Percentiles rank a stretch among this genome's conserved stretches.
Evolutionary conservation across 2,797 vertebrate genomes (phyloP).

Genomic region (Tolypeutes matacus): DNA sequence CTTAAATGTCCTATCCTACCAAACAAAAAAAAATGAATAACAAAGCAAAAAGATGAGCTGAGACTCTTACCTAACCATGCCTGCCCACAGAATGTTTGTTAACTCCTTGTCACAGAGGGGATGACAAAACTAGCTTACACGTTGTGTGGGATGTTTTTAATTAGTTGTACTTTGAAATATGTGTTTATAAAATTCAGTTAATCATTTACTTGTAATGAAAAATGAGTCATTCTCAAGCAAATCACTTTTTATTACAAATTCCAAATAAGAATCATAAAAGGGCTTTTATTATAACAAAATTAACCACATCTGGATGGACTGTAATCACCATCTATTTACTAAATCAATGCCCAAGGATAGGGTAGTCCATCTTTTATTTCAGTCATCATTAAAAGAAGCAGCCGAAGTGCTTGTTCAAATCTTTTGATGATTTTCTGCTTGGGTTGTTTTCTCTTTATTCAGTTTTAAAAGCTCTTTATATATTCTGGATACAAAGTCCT

Average conservation of each 20-base stretch:
- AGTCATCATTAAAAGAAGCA: not conserved
- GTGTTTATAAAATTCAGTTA: not conserved
- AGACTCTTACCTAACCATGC: not conserved
- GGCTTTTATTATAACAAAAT: slow-evolving; percentile 35
- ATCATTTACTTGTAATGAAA: slow-evolving; percentile 1
- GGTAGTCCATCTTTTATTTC: not conserved
- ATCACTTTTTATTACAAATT: slow-evolving; percentile 40
- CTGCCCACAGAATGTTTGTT: not conserved
- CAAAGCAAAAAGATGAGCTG: not conserved
- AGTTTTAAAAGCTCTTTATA: slow-evolving; percentile 16
- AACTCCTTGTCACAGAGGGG: not conserved
- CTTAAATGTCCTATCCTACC: not conserved
- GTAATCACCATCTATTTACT: not conserved
- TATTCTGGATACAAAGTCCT: not conserved
- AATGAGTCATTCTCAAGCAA: slow-evolving; percentile 13
- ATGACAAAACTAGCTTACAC: not conserved
- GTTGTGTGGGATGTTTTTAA: not conserved
- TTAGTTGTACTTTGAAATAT: not conserved
- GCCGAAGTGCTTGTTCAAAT: not conserved
- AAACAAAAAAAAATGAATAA: slow-evolving; percentile 1
- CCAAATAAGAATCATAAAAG: slow-evolving; percentile 5
- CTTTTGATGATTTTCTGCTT: not conserved
- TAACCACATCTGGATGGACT: not conserved
- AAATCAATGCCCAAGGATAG: not conserved
- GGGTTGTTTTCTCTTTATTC: slow-evolving; percentile 8